A percentile compares a stretch with the other conserved stretches of the same genome.
Conservation (phyloP, 2,113 vertebrate genomes). For the Neogobius melanostomus region DNA sequence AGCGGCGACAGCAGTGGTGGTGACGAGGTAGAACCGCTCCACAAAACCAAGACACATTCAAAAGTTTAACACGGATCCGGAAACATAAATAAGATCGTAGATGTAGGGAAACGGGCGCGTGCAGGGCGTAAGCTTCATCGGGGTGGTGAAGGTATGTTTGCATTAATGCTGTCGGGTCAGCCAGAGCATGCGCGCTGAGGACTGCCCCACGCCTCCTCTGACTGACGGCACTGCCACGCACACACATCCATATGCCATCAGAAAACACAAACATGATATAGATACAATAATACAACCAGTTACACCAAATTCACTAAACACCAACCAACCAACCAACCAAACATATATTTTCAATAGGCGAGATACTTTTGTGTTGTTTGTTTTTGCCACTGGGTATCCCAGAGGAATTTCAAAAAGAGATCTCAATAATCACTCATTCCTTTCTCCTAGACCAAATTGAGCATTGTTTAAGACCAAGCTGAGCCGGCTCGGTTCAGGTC, state of each 20-base stretch:
- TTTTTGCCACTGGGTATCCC: no score
- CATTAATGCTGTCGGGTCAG: not conserved
- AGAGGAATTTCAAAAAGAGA: no score
- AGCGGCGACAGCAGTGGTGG: constrained; percentile 3
- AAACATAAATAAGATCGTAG: not conserved
- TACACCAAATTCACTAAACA: no score
- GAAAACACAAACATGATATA: no score
- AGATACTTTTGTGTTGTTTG: no score
- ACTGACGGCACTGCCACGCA: not conserved
- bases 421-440: no score
- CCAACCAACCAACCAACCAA: no score
- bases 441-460: no score
- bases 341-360: not conserved
- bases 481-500: no score
- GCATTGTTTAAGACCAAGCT: no score
- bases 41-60: constrained; percentile 8
- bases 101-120: not conserved
- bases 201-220: not conserved
- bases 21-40: not conserved
- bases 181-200: not conserved
- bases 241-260: not conserved
- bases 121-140: not conserved
- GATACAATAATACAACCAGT: no score
- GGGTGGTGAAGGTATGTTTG: not conserved
- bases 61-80: not conserved